Evolutionary conservation across 2,113 vertebrate species (phyloP), one percentile per base, ranked within the genome.

Genomic region (Tapirus terrestris): DNA sequence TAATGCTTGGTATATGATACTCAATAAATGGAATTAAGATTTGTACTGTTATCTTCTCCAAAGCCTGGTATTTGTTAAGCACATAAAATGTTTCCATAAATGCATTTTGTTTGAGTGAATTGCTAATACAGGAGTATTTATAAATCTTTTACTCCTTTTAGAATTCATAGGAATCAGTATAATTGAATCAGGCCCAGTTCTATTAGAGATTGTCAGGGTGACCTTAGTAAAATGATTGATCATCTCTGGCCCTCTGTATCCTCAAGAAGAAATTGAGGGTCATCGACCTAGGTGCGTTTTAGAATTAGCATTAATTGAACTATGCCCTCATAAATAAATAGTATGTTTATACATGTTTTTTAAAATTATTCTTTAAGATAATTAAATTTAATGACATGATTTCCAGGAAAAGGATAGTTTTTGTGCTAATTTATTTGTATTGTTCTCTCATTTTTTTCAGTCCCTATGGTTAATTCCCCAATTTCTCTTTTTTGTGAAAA

Each of bases 61-160:
- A 73, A 65, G 3, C 5, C 67, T 80, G 13, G 5, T 83, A 23
- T 76, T 91, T 68, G 2, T 23, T 68, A 21, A 82, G n/a, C 9
- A 56, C 13, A 23, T n/a, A 75, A 51, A 75, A 60, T 76, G 11
- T 68, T 93, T 68, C 73, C 21, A 76, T 36, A 63, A 79, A 70
- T 75, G 21, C 8, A 51, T 94, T 93, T 91, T 86, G 29, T 85
- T 93, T 88, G 27, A 51, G 8, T 93, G 58, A 91, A 48, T 61
- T 45, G 33, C 33, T 80, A 67, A 80, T 45, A 1, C 14, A 53
- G n/a, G 29, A 11, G 2, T 83, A 25, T 79, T 92, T 73, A 79
- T 56, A 48, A 70, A 82, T 31, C 5, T 36, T 8, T 87, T 87
- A 77, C 5, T 51, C 25, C 2, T 88, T 76, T 45, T 70, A 83